Percentiles rank a stretch among this genome's conserved stretches.
phyloP scores from a whole-genome alignment of 2,113 vertebrate species.

The Corythornis vintsioides region DNA sequence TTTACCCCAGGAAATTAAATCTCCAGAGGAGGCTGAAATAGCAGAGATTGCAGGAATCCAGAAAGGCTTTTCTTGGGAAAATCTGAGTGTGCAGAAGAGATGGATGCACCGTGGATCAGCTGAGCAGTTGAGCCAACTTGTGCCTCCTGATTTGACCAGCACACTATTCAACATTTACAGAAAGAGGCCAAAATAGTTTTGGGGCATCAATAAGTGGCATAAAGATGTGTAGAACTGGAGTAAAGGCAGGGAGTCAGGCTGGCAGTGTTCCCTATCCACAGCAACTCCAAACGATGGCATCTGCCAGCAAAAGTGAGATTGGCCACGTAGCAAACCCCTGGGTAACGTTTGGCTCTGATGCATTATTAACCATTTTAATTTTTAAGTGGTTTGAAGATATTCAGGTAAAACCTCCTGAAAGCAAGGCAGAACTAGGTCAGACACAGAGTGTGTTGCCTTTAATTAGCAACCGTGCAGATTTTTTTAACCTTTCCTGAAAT shows the following conservation, averaged over 20 bases:
- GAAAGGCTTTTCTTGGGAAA: neutral
- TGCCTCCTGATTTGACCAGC: neutral
- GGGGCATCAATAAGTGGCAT: neutral
- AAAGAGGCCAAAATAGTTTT: neutral
- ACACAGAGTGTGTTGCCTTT: neutral
- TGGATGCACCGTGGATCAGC: neutral
- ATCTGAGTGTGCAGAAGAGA: neutral
- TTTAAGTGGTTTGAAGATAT: slow-evolving; percentile 6
- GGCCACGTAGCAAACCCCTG: neutral
- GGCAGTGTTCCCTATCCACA: neutral
- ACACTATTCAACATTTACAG: rapidly evolving
- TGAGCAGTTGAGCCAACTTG: neutral
- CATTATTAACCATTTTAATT: slow-evolving; percentile 47
- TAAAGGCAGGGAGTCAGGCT: neutral
- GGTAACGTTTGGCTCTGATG: neutral
- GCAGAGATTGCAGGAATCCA: neutral
- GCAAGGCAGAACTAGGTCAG: slow-evolving; percentile 63
- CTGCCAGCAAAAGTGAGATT: neutral
- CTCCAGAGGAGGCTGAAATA: neutral
- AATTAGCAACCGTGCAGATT: slow-evolving; percentile 44
- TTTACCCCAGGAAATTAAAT: neutral
- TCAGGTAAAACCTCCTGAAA: slow-evolving; percentile 39
- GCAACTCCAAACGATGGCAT: rapidly evolving
- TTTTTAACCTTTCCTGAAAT: slow-evolving; percentile 61
- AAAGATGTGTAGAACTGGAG: neutral